Evolutionary conservation across 2,113 vertebrate species (phyloP), one percentile per base, ranked within the genome.

Genomic region (Geococcyx californianus): DNA sequence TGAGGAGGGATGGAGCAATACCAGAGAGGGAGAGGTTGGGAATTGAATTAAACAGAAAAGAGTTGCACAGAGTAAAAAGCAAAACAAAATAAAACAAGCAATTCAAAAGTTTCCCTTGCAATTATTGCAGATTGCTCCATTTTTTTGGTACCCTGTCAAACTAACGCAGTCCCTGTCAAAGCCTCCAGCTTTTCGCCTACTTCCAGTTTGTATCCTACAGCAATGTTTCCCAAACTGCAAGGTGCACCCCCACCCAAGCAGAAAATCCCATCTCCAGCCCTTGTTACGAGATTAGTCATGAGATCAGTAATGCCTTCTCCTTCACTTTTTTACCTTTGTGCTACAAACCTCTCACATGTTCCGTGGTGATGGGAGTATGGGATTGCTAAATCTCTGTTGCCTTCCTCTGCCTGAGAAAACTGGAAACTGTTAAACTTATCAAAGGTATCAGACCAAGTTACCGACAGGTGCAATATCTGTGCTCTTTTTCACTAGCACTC

Each of bases 1-100:
- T 91, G 66, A 82, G 88, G 31, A 93, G 44, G 25, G 9, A 89
- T 96, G 95, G 83, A 96, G 90, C 92, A 94, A 95, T 90, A 87
- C 49, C 0, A 0, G 66, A 76, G 69, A 89, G 88, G 90, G 90
- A 97, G 94, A 96, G 80, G 90, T 93, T 95, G 90, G 83, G 95
- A 92, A 87, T 16, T 79, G 80, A 92, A 42, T 21, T 14, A 78
- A 90, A 75, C 16, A 81, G 64, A 84, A 6, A 93, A 63, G 92
- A 80, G 44, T 79, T 86, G 36, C 83, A 78, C 6, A 26, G 60
- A 75, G 54, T 63, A 84, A 93, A 93, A 93, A 7, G 7, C 49
- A 76, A 92, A 86, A 2, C 86, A 93, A 90, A 87, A 2, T 26
- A 55, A 92, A 79, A n/a, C 11, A 75, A 86, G 18, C 20, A 9